A percentile compares a stretch with the other conserved stretches of the same genome.
These are phyloP conservation scores for Drosophila falleni DNA, from an alignment of 2,888 invertebrate genomes.

Conservation along the genomic window DNA sequence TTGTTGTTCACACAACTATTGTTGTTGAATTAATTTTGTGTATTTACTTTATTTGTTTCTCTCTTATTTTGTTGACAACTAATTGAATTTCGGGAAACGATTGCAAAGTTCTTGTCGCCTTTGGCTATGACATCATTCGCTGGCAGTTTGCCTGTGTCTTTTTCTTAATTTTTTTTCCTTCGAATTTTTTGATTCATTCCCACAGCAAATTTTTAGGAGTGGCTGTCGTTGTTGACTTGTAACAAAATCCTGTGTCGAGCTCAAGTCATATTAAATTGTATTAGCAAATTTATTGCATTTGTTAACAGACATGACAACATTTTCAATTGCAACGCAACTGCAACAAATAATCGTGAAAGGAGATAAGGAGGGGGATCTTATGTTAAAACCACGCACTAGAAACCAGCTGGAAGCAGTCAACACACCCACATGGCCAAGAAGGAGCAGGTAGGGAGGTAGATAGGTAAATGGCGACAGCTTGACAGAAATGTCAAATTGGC, in stretches of 20 bases:
- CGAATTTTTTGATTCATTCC: constrained; percentile 38
- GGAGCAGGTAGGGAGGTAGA: not conserved
- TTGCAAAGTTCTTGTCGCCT: constrained; percentile 50
- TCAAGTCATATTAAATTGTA: constrained; percentile 71
- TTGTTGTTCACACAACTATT: constrained; percentile 8
- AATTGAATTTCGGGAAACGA: constrained; percentile 50
- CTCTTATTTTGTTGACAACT: constrained; percentile 24
- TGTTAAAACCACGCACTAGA: constrained; percentile 55
- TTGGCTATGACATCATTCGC: constrained; percentile 56
- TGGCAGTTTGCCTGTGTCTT: constrained; percentile 20
- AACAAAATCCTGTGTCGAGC: constrained; percentile 46
- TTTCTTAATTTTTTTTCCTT: constrained; percentile 3
- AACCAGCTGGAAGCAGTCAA: constrained; percentile 52
- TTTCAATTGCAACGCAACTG: constrained; percentile 44
- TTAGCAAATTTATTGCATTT: constrained; percentile 76
- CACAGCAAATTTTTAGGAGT: constrained; percentile 48
- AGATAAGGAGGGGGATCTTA: not conserved
- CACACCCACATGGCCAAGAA: constrained; percentile 43
- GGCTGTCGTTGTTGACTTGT: constrained; percentile 30
- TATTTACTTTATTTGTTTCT: constrained; percentile 17
- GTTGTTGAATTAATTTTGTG: constrained; percentile 21
- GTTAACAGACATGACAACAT: constrained; percentile 73
- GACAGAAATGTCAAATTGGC: constrained; percentile 78
- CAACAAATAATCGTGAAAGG: constrained; percentile 17
- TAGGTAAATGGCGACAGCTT: constrained; percentile 46